Evolutionary conservation across 2,113 vertebrate species (phyloP), one percentile per base, ranked within the genome.

Genomic region (Tetraodon nigroviridis): DNA sequence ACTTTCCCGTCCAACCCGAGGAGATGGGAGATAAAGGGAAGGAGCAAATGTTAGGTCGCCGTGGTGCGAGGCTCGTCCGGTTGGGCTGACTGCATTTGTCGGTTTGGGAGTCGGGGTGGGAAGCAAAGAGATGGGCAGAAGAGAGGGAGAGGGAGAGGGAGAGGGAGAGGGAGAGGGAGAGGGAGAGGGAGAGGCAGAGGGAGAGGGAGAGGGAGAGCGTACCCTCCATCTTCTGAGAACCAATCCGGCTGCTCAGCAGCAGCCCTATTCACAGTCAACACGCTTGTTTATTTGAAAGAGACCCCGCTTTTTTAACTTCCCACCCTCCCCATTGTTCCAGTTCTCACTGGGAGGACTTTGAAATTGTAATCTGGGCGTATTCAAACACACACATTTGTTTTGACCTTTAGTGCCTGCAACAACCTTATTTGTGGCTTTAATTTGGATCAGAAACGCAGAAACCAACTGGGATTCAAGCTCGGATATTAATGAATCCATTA

Each of bases 361-460:
- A 88, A 90, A 90, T 90, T 91, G 89, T 90, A 90, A 91, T 92
- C 84, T 86, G 71, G 61, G 78, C 83, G 90, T 87, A 88, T 85
- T 89, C 87, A 90, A 84, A 88, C 84, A 85, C 86, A 85, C 88
- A 85, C 88, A 89, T 91, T 90, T 89, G 86, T 90, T 86, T 80
- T 85, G 85, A 87, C 81, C 89, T 89, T 78, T 87, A 80, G 78
- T 86, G 88, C 73, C 71, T 83, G 70, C 81, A 87, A 87, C 86
- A 90, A 90, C 89, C 89, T 89, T 89, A 90, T 90, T 69, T 66
- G 51, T 17, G 56, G 2, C 51, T 47, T 41, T 61, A 46, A 57
- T 12, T 64, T 44, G 76, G 55, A 37, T 37, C 7, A 83, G 75
- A 80, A 85, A 75, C 76, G 76, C 84, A 78, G 74, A 68, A 78